Evolutionary conservation across 2,113 vertebrate genomes (phyloP).

Genomic region (Willisornis vidua): DNA sequence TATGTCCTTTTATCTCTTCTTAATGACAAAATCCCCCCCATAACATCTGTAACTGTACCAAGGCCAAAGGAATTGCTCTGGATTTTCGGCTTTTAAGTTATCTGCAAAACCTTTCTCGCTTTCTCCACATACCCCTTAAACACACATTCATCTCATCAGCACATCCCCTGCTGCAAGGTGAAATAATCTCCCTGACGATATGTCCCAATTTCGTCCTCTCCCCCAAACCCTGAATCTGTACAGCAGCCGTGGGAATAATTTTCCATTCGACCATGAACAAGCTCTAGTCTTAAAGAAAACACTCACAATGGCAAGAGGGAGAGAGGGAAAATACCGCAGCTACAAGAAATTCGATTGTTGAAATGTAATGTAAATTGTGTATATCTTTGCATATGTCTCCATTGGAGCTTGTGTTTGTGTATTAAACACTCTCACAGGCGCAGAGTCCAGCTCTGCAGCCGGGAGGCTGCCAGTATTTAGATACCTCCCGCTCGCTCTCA

Average conservation of each 20-base stretch:
- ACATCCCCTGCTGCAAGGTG: neutral
- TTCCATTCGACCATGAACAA: neutral
- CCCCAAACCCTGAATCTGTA: neutral
- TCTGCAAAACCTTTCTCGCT: neutral
- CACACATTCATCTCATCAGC: neutral
- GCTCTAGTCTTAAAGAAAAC: neutral
- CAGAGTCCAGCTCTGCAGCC: neutral
- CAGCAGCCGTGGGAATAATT: neutral
- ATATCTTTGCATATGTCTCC: slow-evolving; percentile 31
- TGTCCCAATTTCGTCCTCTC: neutral
- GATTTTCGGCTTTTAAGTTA: neutral
- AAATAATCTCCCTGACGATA: neutral
- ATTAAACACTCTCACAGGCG: neutral
- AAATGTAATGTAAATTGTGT: slow-evolving; percentile 40
- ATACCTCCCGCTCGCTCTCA: neutral
- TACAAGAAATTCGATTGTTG: slow-evolving; percentile 9
- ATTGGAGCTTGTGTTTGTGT: neutral
- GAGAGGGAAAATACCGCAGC: neutral
- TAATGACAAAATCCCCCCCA: neutral
- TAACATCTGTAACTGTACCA: fast-evolving
- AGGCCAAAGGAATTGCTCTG: neutral
- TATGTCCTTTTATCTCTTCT: neutral
- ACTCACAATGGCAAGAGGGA: neutral
- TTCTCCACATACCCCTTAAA: neutral
- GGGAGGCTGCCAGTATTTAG: neutral